A percentile compares a stretch with the other conserved stretches of the same genome.
Conservation (phyloP, 1,140 invertebrate genomes). For the Pachyrhynchus sulphureomaculatus region DNA sequence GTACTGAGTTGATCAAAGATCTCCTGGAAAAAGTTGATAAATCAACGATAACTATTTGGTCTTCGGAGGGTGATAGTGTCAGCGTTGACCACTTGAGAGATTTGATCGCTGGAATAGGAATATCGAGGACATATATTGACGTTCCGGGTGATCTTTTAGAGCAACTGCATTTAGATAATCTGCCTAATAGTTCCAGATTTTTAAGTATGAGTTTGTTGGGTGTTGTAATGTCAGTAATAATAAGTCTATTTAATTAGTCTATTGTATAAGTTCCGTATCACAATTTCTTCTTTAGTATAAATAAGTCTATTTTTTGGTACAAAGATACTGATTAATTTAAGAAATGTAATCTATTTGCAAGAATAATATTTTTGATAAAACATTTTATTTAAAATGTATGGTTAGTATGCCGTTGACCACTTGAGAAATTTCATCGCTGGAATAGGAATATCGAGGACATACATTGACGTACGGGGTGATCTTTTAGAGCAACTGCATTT, state of each 20-base stretch:
- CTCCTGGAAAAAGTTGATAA: constrained; percentile 56
- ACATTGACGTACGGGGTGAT: constrained; percentile 67
- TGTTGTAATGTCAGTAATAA: too few relatives aligned
- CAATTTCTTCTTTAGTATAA: too few relatives aligned
- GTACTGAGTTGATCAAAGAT: constrained; percentile 55
- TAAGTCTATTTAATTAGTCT: too few relatives aligned
- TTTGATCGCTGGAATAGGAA: constrained; percentile 62
- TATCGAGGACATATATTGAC: constrained; percentile 69
- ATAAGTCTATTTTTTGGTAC: too few relatives aligned
- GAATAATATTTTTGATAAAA: too few relatives aligned
- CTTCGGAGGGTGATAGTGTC: constrained; percentile 61
- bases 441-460: constrained; percentile 64
- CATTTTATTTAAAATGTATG: too few relatives aligned
- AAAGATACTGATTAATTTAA: too few relatives aligned
- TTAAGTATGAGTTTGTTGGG: too few relatives aligned
- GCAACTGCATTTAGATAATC: constrained; percentile 54
- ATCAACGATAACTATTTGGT: constrained; percentile 74
- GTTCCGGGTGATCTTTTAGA: constrained; percentile 60
- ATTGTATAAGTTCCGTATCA: too few relatives aligned
- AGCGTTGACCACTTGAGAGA: constrained; percentile 60
- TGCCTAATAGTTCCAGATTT: constrained; percentile 8
- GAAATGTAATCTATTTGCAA: too few relatives aligned
- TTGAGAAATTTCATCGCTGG: constrained; percentile 63
- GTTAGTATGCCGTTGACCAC: constrained; percentile 55
- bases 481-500: constrained; percentile 57